Percentiles rank a stretch among this genome's conserved stretches.
Evolutionary conservation across 2,797 vertebrate genomes (phyloP).

Genomic region (Gymnocypris eckloni): DNA sequence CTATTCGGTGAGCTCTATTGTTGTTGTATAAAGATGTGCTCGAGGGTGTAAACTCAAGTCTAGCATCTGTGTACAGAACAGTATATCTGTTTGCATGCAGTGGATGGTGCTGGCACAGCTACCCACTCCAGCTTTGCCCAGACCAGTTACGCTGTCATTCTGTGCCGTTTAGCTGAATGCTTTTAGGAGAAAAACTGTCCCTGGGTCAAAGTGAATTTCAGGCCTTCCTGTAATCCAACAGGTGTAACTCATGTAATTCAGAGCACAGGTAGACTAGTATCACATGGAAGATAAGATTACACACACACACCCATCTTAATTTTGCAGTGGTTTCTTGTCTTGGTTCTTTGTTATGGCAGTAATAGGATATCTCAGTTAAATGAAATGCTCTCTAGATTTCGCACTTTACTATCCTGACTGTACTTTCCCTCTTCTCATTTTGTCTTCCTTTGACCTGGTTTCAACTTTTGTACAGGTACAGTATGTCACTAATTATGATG

Average conservation of each 20-base stretch:
- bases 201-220: constrained; percentile 30
- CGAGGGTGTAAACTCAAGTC: constrained; percentile 17
- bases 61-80: neutral
- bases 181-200: constrained; percentile 3
- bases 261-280: constrained; percentile 61
- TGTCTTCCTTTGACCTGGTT: constrained; percentile 39
- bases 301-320: constrained; percentile 66
- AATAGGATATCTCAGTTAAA: constrained; percentile 47
- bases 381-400: constrained; percentile 45
- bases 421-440: constrained; percentile 20
- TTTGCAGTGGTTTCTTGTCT: constrained; percentile 56
- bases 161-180: neutral
- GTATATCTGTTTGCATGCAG: constrained; percentile 17
- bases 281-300: constrained; percentile 68
- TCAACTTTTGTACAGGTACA: neutral
- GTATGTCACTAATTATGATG: neutral
- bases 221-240: constrained; percentile 38
- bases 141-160: neutral
- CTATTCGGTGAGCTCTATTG: constrained; percentile 53
- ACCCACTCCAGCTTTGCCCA: neutral
- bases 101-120: neutral
- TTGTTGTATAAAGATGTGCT: constrained; percentile 23
- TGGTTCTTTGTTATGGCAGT: constrained; percentile 48
- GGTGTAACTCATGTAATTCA: constrained; percentile 61
- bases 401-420: constrained; percentile 44